These are phyloP conservation scores for Calephelis virginiensis DNA, from an alignment of 1,140 invertebrate species.

Conservation along the genomic window DNA sequence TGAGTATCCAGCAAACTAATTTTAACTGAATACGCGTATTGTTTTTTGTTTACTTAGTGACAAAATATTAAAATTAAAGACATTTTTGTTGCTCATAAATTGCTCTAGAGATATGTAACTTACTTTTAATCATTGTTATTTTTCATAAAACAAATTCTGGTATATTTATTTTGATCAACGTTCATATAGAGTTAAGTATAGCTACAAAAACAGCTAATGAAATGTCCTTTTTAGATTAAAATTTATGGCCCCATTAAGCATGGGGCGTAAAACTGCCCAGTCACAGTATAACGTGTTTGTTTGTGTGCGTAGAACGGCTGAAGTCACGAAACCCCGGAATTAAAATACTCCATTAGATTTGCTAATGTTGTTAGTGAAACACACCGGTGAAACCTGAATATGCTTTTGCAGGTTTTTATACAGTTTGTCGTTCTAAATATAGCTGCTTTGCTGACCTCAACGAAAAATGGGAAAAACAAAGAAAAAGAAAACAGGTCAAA, in stretches of 20 bases:
- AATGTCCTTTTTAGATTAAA: conserved; percentile 6
- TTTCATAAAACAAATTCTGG: too few relatives aligned
- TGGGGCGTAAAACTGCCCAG: conserved; percentile 16
- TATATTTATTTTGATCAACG: not conserved
- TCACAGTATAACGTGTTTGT: conserved; percentile 4
- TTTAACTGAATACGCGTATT: too few relatives aligned
- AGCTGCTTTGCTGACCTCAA: too few relatives aligned
- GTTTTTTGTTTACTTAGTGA: too few relatives aligned
- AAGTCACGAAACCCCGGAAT: conserved; percentile 12
- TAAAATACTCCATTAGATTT: conserved; percentile 17
- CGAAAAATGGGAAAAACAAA: too few relatives aligned
- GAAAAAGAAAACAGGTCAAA: too few relatives aligned
- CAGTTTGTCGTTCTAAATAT: too few relatives aligned
- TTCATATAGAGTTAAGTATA: not conserved
- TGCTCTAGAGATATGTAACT: too few relatives aligned
- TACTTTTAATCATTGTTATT: too few relatives aligned
- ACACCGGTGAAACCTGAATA: not conserved
- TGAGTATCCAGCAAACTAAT: too few relatives aligned
- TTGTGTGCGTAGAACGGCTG: conserved; percentile 1
- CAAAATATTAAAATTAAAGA: too few relatives aligned
- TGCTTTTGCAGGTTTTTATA: not conserved
- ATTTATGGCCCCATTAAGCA: conserved; percentile 14
- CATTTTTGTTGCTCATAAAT: too few relatives aligned
- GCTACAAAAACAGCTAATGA: not conserved
- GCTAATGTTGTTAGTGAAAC: conserved; percentile 5